Conservation (phyloP, 2,113 vertebrate species). For the Cariama cristata region DNA sequence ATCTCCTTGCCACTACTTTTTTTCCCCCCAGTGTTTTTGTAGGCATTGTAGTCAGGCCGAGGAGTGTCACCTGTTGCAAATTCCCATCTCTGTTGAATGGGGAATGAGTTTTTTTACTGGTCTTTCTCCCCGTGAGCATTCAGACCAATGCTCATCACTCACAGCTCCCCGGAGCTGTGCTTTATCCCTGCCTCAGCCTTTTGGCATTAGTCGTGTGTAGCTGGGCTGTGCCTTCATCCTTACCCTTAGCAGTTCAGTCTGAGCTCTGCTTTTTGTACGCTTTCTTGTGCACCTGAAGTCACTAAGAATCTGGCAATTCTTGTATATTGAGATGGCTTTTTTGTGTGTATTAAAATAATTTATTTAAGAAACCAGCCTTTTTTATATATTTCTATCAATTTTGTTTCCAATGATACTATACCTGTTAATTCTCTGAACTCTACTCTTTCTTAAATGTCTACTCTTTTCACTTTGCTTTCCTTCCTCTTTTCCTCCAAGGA, state of each 20-base stretch:
- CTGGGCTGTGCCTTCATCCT: neutral
- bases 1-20: neutral
- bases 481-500: neutral
- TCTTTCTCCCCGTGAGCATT: neutral
- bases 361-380: neutral
- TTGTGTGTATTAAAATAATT: neutral
- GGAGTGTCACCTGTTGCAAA: neutral
- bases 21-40: neutral
- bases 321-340: neutral
- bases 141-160: fast-evolving
- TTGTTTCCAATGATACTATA: neutral
- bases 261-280: neutral
- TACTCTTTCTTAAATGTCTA: neutral
- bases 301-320: too few relatives aligned
- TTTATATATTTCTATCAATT: neutral
- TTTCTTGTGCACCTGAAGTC: too few relatives aligned
- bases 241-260: neutral
- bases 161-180: fast-evolving
- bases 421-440: neutral
- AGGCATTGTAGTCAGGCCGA: neutral
- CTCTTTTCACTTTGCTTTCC: neutral
- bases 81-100: neutral
- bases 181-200: neutral
- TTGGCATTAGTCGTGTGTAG: fast-evolving
- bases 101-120: neutral